Evolutionary conservation across 1,140 invertebrate species (phyloP), one percentile per base, ranked within the genome.

Genomic region (Wasmannia auropunctata): DNA sequence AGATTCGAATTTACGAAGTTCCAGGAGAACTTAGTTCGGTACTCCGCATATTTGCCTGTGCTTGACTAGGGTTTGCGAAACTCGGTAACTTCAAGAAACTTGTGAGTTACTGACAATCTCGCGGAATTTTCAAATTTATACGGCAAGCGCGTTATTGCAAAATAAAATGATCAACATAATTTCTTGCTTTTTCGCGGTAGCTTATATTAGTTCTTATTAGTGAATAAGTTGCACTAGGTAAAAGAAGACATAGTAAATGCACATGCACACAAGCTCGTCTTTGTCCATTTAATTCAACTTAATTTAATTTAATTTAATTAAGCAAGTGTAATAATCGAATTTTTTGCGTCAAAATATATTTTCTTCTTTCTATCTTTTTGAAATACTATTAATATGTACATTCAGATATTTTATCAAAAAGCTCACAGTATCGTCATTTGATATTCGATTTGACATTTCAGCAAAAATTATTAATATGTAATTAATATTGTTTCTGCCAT

Each of bases 121-220:
- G 65, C 37, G 65, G 65, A 81, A 70, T 81, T 81, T 81, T 81
- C 79, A 70, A 81, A 81, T 81, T 81, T 81, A 81, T 81, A 81
- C 51, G 43, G 46, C 34, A 43, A 69, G 51, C 79, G 51, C 79
- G 65, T 72, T 58, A 72, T 72, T 40, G 67, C 65, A 67, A 49
- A 58, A 72, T 72, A 72, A 81, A 81, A 56, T 72, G 25, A 81
- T 72, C 65, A 72, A 72, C 65, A 51, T 72, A 43, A 81, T 65
- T 63, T 4, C 28, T 25, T 0, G 34, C 49, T 58, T 46, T 81
- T 51, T 81, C 65, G 22, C 19, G 34, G 0, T 22, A 16, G 4
- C n/a, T 51, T 54, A n/a, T 8, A 43, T 70, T 49, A 56, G 19
- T n/a, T n/a, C 34, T 80, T 54, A 28, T 67, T 67, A 54, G 0